These are phyloP conservation scores for Anoplius nigerrimus DNA, from an alignment of 2,888 invertebrate species.

Conservation along the genomic window DNA sequence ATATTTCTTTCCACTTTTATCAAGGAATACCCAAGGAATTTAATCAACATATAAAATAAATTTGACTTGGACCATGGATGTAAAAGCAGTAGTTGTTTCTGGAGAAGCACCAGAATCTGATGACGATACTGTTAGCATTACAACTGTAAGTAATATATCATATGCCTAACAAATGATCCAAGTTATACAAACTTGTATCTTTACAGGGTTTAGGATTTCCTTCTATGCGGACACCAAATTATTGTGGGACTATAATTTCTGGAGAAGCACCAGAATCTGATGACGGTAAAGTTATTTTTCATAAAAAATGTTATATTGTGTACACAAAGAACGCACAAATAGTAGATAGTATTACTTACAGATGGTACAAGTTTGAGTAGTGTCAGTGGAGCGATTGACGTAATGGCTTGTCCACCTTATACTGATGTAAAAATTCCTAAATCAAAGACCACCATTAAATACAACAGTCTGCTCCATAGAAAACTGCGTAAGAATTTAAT, in stretches of 20 bases:
- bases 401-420: slow-evolving; percentile 67
- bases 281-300: slow-evolving; percentile 60
- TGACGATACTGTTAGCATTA: slow-evolving; percentile 65
- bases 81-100: slow-evolving; percentile 69
- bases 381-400: slow-evolving; percentile 66
- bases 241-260: slow-evolving; percentile 69
- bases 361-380: slow-evolving; percentile 68
- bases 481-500: slow-evolving; percentile 67
- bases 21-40: too few relatives aligned
- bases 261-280: slow-evolving; percentile 73
- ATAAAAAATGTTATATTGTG: background rate
- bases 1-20: too few relatives aligned
- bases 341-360: slow-evolving; percentile 31
- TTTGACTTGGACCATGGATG: slow-evolving; percentile 59
- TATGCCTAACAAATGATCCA: background rate
- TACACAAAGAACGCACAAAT: background rate
- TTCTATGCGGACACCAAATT: slow-evolving; percentile 56
- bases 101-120: slow-evolving; percentile 74
- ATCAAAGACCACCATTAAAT: slow-evolving; percentile 66
- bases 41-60: background rate
- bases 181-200: background rate
- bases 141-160: slow-evolving; percentile 54
- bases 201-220: slow-evolving; percentile 63
- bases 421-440: slow-evolving; percentile 59
- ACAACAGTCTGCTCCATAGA: slow-evolving; percentile 72